A percentile compares a stretch with the other conserved stretches of the same genome.
phyloP scores from a whole-genome alignment of 1,140 invertebrate genomes.

The Agrypnia vestita region DNA sequence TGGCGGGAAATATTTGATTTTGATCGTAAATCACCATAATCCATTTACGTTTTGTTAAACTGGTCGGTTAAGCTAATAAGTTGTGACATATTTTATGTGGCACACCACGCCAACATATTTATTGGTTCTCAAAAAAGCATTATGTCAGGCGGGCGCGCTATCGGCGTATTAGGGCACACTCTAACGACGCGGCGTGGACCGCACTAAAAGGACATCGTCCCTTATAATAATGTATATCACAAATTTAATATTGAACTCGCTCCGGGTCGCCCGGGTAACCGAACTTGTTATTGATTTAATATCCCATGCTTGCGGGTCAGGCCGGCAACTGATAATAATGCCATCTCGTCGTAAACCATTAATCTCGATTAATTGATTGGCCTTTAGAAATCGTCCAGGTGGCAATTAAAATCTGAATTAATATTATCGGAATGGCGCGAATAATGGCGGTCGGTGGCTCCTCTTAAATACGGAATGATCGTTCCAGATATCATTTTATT shows the following conservation, averaged over 20 bases:
- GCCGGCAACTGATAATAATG: constrained; percentile 3
- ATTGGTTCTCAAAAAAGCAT: constrained; percentile 35
- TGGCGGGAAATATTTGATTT: neutral
- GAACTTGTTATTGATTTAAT: constrained; percentile 56
- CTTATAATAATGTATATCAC: constrained; percentile 26
- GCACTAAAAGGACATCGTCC: constrained; percentile 22
- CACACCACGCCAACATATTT: constrained; percentile 30
- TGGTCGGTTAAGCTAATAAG: constrained; percentile 5
- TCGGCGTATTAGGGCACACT: constrained; percentile 32
- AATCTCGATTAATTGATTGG: constrained; percentile 23
- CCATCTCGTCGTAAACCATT: neutral
- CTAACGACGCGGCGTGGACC: constrained; percentile 30
- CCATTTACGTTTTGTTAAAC: neutral
- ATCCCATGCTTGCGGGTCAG: constrained; percentile 5
- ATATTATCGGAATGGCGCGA: constrained; percentile 9
- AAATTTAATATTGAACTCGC: constrained; percentile 56
- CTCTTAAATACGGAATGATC: constrained; percentile 2
- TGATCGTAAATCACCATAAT: constrained; percentile 7
- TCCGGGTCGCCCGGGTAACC: constrained; percentile 51
- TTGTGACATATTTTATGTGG: constrained; percentile 14
- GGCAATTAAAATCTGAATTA: constrained; percentile 21
- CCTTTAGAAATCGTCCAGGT: constrained; percentile 25
- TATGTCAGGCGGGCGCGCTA: constrained; percentile 27
- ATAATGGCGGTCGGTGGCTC: constrained; percentile 1
- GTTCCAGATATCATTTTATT: neutral